Base-by-base conservation (phyloP, 1,140 invertebrate genomes). In the Yoshiicerus persimilis region DNA sequence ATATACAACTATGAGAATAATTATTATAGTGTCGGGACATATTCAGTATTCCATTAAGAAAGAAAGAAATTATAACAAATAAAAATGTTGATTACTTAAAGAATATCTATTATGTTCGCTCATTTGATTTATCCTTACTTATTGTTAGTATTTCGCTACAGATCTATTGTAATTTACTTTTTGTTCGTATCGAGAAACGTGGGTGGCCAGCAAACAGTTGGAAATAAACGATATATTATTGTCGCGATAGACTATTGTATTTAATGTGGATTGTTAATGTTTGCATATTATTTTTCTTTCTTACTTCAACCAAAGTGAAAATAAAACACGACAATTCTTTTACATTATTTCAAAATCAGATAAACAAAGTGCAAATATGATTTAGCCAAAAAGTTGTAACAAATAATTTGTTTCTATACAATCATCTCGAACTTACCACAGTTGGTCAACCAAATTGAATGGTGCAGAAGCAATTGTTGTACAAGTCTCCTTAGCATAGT, bases 11-110 rank as follows among this genome's bases (percentile, higher is more conserved):
- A 86, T 38, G 23, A 36, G 62, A 56, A 86, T 86, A 66, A 64
- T 84, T 84, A 84, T 84, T 41, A 38, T 56, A 34, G 38, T 84
- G 83, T 84, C 84, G 87, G 83, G 75, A 86, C 84, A 89, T 84
- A 77, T 89, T 89, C 88, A 89, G 88, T 89, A 89, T 89, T 89
- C 88, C 88, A 89, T 86, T 88, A 88, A 85, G 87, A 86, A 80
- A 84, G 88, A 88, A 77, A 88, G 56, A 86, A 86, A 86, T 86
- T 88, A 88, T 88, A 77, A 86, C 84, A 86, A 66, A 86, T 87
- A 87, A 87, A 89, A 88, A 87, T 84, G 77, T 89, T 89, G 86
- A 87, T 89, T 89, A 89, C 86, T 89, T 87, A 34, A 85, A 85
- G 75, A 80, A 38, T 36, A 80, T 38, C 75, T 80, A 80, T 80